These are phyloP conservation scores for Falco biarmicus DNA, from an alignment of 2,797 vertebrate species.

Conservation along the genomic window DNA sequence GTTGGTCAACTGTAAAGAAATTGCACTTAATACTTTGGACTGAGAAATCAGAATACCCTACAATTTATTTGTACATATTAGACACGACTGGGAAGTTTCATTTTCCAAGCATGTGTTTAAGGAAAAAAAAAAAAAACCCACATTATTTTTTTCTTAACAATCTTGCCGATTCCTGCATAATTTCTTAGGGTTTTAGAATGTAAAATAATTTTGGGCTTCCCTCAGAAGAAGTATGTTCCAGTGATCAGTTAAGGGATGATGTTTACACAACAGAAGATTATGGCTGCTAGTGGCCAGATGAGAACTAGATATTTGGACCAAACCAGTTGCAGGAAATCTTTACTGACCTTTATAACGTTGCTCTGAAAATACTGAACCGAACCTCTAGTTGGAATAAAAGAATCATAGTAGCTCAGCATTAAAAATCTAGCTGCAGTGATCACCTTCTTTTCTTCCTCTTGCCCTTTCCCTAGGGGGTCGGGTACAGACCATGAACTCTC, in stretches of 20 bases:
- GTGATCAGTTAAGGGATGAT: neutral
- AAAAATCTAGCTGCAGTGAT: neutral
- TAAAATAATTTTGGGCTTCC: neutral
- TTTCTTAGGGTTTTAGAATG: neutral
- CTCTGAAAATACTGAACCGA: neutral
- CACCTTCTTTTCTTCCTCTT: neutral
- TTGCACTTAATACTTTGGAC: neutral
- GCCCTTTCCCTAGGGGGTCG: neutral
- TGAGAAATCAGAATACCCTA: neutral
- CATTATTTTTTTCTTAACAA: neutral
- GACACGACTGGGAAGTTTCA: neutral
- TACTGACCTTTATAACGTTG: neutral
- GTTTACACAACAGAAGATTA: neutral
- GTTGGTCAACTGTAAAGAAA: neutral
- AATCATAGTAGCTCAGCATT: neutral
- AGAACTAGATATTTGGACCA: neutral
- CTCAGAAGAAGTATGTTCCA: neutral
- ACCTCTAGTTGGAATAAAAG: neutral
- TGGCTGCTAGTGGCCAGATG: neutral
- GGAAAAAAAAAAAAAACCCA: no score
- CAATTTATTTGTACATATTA: neutral
- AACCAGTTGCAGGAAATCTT: neutral
- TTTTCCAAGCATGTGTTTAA: neutral
- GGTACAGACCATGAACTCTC: neutral
- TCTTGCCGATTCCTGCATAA: neutral